Evolutionary conservation across 2,113 vertebrate genomes (phyloP).

Genomic region (Oplegnathus fasciatus): DNA sequence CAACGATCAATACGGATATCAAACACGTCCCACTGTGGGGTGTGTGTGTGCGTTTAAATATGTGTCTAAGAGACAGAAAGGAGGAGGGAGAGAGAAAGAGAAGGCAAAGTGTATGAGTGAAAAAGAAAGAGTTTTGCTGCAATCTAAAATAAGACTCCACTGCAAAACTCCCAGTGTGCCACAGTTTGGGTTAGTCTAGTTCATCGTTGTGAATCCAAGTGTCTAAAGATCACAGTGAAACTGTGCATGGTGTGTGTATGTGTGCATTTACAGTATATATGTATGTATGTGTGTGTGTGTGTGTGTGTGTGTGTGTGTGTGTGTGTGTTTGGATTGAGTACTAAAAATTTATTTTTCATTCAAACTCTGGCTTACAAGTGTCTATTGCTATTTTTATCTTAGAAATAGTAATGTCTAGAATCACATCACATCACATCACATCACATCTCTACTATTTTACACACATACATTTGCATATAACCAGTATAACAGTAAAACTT

Average conservation of each 20-base stretch:
- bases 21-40: slow-evolving; percentile 71
- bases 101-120: not conserved
- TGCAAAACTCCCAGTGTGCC: slow-evolving; percentile 14
- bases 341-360: not conserved
- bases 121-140: slow-evolving; percentile 11
- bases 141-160: slow-evolving; percentile 11
- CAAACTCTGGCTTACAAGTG: not conserved
- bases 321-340: not conserved
- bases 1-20: slow-evolving; percentile 80
- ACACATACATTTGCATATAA: not conserved
- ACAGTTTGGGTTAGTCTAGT: not conserved
- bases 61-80: slow-evolving; percentile 30
- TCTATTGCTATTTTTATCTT: not conserved
- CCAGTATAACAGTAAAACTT: not conserved
- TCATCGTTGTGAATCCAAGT: not conserved
- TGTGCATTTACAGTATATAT: no score
- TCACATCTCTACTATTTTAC: not conserved
- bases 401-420: not conserved
- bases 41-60: slow-evolving; percentile 25
- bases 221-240: not conserved
- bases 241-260: not conserved
- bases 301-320: not conserved
- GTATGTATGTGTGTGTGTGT: not conserved
- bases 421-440: no score
- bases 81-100: not conserved